These are phyloP conservation scores for Panthera leo DNA, from an alignment of 2,113 vertebrate genomes.

Conservation along the genomic window DNA sequence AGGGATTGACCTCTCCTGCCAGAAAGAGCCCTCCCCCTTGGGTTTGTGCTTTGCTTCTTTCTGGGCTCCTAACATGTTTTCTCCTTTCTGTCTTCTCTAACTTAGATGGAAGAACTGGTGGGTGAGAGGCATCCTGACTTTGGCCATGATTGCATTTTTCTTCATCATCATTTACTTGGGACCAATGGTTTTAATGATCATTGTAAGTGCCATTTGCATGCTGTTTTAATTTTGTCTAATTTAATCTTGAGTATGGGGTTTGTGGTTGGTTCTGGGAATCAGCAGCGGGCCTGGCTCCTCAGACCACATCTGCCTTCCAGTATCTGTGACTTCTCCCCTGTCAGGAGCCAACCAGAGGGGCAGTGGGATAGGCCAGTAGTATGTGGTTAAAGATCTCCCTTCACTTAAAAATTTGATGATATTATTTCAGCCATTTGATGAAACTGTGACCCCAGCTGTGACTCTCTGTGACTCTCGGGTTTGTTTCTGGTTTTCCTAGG, in stretches of 20 bases:
- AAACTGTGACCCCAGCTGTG: not conserved
- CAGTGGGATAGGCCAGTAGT: not conserved
- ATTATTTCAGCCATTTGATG: not conserved
- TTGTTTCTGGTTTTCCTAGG: conserved; percentile 22
- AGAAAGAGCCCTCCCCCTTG: not conserved
- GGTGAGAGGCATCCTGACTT: conserved; percentile 96
- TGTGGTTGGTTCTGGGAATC: not conserved
- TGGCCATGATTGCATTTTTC: conserved; percentile 99
- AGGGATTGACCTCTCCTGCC: not conserved
- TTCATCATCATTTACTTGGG: conserved; percentile 99
- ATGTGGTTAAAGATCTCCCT: not conserved
- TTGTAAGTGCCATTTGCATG: conserved; percentile 87
- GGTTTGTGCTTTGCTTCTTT: not conserved
- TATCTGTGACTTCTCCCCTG: not conserved
- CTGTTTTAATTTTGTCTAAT: not conserved
- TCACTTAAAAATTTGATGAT: not conserved
- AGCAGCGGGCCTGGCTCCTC: not conserved
- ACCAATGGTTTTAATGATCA: conserved; percentile 98
- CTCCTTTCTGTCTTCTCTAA: not conserved
- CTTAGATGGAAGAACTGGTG: conserved; percentile 99
- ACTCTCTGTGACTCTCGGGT: not conserved
- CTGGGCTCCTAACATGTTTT: conserved; percentile 4
- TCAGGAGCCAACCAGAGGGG: not conserved
- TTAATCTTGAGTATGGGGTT: not conserved
- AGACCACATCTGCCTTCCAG: not conserved